phyloP scores from a whole-genome alignment of 1,140 invertebrate genomes.

The Mycetomoellerius zeteki region DNA sequence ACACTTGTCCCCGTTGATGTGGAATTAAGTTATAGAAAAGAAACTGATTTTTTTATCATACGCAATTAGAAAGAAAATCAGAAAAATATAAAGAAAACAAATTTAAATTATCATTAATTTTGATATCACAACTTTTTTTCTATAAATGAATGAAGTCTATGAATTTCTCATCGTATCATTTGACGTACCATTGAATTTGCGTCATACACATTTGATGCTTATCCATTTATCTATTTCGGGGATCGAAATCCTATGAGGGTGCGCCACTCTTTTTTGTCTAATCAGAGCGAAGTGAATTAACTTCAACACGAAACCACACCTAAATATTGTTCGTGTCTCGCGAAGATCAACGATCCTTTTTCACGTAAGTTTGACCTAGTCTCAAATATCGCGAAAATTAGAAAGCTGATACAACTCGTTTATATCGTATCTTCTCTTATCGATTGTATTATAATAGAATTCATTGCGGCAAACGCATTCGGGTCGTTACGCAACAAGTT shows the following conservation, averaged over 20 bases:
- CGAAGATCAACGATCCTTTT: constrained; percentile 23
- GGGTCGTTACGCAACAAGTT: neutral
- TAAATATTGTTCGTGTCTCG: constrained; percentile 46
- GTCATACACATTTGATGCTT: constrained; percentile 17
- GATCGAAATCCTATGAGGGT: constrained; percentile 28
- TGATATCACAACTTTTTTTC: neutral
- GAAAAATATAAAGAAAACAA: neutral
- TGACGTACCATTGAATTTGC: constrained; percentile 12
- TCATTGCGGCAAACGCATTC: neutral
- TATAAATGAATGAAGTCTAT: neutral
- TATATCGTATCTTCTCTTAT: neutral
- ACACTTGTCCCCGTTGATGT: too few relatives aligned
- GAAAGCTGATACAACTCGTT: neutral
- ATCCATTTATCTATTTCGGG: constrained; percentile 50
- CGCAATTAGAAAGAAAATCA: neutral
- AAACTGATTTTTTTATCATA: neutral
- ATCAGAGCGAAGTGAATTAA: constrained; percentile 64
- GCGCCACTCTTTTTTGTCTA: constrained; percentile 50
- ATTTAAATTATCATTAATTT: neutral
- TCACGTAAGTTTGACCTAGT: constrained; percentile 18
- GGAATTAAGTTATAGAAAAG: neutral
- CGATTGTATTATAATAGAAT: neutral
- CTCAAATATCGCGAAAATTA: neutral
- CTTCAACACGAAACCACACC: constrained; percentile 58
- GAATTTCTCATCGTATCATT: constrained; percentile 1